Evolutionary conservation across 2,797 vertebrate genomes (phyloP), one percentile per base, ranked within the genome.

Genomic region (Dallia pectoralis): DNA sequence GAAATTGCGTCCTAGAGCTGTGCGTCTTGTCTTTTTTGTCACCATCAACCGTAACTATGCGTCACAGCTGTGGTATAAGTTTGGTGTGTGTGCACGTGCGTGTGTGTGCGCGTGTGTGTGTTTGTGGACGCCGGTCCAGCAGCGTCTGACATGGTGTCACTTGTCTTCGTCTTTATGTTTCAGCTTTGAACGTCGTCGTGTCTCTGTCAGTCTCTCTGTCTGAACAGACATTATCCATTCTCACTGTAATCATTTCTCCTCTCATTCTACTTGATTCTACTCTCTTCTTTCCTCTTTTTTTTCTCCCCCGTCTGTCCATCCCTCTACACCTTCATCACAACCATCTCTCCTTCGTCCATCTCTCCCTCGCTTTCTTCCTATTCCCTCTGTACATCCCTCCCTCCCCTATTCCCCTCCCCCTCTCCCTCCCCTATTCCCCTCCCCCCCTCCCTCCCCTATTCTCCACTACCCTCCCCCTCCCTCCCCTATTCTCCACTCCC

Each of bases 131-230:
- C 16, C 40, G 4, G 66, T 65, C 48, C 15, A 63, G 27, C 61
- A 29, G 48, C 32, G 69, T 69, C 61, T 74, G 53, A 73, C 30
- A 44, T 4, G 6, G 14, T 49, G 27, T 18, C 71, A 27, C 47
- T n/a, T 47, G 22, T 72, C 36, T 62, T 27, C 47, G 25, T 74
- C 61, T 77, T 80, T 72, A 15, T 65, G 64, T 81, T 47, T 47
- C 76, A n/a, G 67, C 29, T 51, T 18, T 30, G 14, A 12, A 59
- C 33, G 3, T 61, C 12, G 27, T n/a, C 12, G 48, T 44, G 48
- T 65, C 15, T 12, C 4, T 29, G 27, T n/a, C n/a, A n/a, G n/a
- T n/a, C n/a, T n/a, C n/a, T n/a, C 6, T 48, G 22, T 59, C 8
- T 61, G 44, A 8, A 25, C 32, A 32, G 32, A 12, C 11, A 16